These are phyloP conservation scores for Coregonus clupeaformis DNA, from an alignment of 2,113 vertebrate species.

Conservation along the genomic window DNA sequence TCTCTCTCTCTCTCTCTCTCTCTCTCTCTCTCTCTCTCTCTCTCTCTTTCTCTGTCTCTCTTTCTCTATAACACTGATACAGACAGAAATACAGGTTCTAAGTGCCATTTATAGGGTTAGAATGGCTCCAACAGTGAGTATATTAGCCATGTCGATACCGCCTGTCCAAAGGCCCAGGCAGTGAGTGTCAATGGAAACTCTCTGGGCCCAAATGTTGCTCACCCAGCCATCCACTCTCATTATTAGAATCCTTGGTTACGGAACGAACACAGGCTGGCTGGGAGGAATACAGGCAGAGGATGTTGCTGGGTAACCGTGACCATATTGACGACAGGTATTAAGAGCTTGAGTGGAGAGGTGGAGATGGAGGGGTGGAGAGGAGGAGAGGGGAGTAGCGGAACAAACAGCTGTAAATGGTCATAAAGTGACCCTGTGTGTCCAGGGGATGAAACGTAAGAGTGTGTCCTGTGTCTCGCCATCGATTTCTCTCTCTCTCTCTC, in stretches of 20 bases:
- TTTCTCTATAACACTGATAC: not conserved
- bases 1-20: too few species aligned
- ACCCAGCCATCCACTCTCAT: constrained; percentile 49
- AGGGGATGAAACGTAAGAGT: not conserved
- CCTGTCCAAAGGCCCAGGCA: constrained; percentile 27
- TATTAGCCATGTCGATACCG: constrained; percentile 13
- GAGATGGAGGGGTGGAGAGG: not conserved
- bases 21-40: not conserved
- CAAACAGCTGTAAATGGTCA: constrained; percentile 28
- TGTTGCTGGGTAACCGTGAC: constrained; percentile 56
- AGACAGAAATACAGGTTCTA: not conserved
- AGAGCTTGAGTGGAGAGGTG: too few species aligned
- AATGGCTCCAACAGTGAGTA: constrained; percentile 19
- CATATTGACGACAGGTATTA: constrained; percentile 26
- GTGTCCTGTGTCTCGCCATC: not conserved
- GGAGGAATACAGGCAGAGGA: constrained; percentile 1
- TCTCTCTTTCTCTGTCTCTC: too few species aligned
- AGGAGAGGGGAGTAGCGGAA: constrained; percentile 18
- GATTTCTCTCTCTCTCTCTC: not conserved
- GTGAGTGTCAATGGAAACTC: constrained; percentile 39
- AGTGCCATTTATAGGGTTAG: constrained; percentile 26
- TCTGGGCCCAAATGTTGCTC: constrained; percentile 47
- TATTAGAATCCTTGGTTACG: constrained; percentile 17
- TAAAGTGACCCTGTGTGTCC: constrained; percentile 23
- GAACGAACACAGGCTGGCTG: not conserved